Evolutionary conservation across 2,888 invertebrate genomes (phyloP).

Genomic region (Agonum fuliginosum): DNA sequence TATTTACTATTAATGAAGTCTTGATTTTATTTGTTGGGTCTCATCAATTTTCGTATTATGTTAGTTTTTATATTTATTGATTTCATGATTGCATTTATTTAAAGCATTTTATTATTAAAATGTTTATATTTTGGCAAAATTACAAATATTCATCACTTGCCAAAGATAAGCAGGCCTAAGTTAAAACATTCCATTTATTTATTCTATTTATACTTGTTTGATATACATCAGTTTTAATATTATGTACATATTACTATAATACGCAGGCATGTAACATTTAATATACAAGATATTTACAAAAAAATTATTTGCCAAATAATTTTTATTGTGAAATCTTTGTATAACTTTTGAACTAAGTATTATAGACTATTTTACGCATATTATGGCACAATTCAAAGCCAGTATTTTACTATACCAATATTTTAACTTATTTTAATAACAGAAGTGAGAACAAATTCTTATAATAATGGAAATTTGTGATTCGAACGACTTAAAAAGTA

Average conservation of each 20-base stretch:
- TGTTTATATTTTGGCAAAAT: slow-evolving; percentile 24
- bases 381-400: slow-evolving; percentile 32
- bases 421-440: slow-evolving; percentile 26
- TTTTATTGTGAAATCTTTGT: background rate
- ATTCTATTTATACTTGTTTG: slow-evolving; percentile 22
- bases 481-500: slow-evolving; percentile 43
- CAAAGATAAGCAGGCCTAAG: slow-evolving; percentile 27
- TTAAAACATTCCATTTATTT: slow-evolving; percentile 35
- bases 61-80: background rate
- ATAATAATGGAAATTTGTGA: slow-evolving; percentile 43
- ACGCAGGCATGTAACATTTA: background rate
- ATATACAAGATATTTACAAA: slow-evolving; percentile 3
- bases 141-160: background rate
- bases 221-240: background rate
- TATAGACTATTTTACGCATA: slow-evolving; percentile 20
- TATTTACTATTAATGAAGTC: background rate
- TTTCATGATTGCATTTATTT: background rate
- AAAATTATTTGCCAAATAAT: background rate
- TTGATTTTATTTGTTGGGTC: no score
- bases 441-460: slow-evolving; percentile 34
- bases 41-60: background rate
- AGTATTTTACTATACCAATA: slow-evolving; percentile 40
- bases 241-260: slow-evolving; percentile 31
- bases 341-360: slow-evolving; percentile 7
- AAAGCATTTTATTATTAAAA: slow-evolving; percentile 1